phyloP scores from a whole-genome alignment of 2,113 vertebrate species.

The Cheilinus undulatus region DNA sequence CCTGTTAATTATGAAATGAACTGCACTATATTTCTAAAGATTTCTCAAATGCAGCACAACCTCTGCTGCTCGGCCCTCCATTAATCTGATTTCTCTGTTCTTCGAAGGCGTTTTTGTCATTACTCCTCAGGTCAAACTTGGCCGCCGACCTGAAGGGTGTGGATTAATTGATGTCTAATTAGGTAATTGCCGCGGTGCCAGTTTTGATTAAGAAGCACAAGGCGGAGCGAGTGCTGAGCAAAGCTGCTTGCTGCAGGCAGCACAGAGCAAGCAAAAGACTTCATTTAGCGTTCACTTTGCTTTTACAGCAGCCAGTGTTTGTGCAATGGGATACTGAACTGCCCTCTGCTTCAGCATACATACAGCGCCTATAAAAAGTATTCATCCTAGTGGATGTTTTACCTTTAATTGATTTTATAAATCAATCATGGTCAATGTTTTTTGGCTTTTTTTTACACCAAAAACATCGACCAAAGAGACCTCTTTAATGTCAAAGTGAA shows the following conservation, averaged over 20 bases:
- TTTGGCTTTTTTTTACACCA: no score
- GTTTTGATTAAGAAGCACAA: constrained; percentile 75
- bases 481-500: no score
- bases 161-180: constrained; percentile 78
- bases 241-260: constrained; percentile 24
- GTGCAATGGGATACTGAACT: neutral
- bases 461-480: no score
- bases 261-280: neutral
- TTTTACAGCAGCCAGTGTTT: constrained; percentile 7
- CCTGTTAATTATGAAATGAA: constrained; percentile 76
- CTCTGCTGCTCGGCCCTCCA: constrained; percentile 43
- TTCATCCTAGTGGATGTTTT: no score
- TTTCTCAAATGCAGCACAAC: constrained; percentile 48
- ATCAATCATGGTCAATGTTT: no score
- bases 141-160: constrained; percentile 58
- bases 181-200: constrained; percentile 77
- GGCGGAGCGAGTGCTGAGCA: constrained; percentile 45
- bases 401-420: no score
- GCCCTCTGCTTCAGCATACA: neutral
- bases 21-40: constrained; percentile 43
- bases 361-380: no score
- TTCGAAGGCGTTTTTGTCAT: constrained; percentile 30
- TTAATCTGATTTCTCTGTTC: constrained; percentile 50
- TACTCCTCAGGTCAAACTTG: constrained; percentile 55
- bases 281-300: neutral